A percentile compares a stretch with the other conserved stretches of the same genome.
Evolutionary conservation across 2,888 invertebrate species (phyloP).

Genomic region (Drosophila diplacantha): DNA sequence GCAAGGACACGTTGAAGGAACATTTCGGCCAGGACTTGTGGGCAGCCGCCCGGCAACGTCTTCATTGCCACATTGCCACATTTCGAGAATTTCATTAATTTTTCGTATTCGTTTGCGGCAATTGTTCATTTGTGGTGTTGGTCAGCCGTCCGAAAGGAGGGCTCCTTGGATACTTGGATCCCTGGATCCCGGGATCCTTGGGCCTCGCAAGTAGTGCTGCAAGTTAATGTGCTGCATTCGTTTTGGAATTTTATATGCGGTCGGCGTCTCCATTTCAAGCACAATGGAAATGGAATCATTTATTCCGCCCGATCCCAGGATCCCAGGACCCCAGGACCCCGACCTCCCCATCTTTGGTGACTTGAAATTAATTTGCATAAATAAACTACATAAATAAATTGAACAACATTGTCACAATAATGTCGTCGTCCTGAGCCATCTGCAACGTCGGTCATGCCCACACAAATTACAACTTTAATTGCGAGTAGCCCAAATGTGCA

Average conservation of each 20-base stretch:
- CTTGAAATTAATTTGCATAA: slow-evolving; percentile 32
- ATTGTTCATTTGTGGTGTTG: slow-evolving; percentile 57
- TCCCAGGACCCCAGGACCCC: not conserved
- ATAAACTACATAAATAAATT: slow-evolving; percentile 24
- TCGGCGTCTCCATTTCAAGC: slow-evolving; percentile 20
- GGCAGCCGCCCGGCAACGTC: slow-evolving; percentile 36
- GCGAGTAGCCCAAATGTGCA: slow-evolving; percentile 16
- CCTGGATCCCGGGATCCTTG: not conserved
- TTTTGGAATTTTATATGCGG: slow-evolving; percentile 51
- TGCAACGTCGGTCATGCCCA: slow-evolving; percentile 17
- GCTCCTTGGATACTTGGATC: not conserved
- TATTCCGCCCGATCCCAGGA: slow-evolving; percentile 9
- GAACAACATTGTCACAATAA: slow-evolving; percentile 16
- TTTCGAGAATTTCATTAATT: slow-evolving; percentile 59
- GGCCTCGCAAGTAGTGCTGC: slow-evolving; percentile 21
- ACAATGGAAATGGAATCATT: slow-evolving; percentile 27
- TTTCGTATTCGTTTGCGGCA: slow-evolving; percentile 55
- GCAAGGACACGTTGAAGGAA: slow-evolving; percentile 34
- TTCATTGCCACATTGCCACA: slow-evolving; percentile 53
- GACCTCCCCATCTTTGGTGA: not conserved
- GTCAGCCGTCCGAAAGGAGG: slow-evolving; percentile 25
- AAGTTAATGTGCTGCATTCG: slow-evolving; percentile 49
- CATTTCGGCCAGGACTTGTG: slow-evolving; percentile 18
- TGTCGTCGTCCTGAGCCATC: slow-evolving; percentile 3
- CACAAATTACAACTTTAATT: slow-evolving; percentile 21